Conservation (phyloP, 2,888 invertebrate species). For the Nipponacmea schrenckii region DNA sequence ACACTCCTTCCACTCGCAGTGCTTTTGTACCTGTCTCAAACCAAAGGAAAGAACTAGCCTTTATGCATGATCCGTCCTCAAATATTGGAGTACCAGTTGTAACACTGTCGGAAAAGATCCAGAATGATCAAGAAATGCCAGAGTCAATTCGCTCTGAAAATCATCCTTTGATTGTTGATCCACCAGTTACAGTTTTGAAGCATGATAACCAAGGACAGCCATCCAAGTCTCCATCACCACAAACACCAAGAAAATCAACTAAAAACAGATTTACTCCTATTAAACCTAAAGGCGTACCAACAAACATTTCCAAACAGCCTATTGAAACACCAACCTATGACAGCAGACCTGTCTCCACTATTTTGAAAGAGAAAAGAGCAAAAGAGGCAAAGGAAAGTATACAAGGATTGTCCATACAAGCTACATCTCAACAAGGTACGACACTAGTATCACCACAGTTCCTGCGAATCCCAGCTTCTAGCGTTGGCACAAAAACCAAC, state of each 20-base stretch:
- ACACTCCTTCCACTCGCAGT: constrained; percentile 45
- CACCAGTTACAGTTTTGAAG: constrained; percentile 2
- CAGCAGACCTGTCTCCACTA: constrained; percentile 51
- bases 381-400: constrained; percentile 50
- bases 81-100: neutral
- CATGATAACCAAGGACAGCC: neutral
- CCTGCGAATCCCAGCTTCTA: constrained; percentile 26
- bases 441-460: constrained; percentile 28
- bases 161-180: neutral
- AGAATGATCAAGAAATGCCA: constrained; percentile 5
- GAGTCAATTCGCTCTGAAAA: neutral
- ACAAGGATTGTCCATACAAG: constrained; percentile 35
- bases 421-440: constrained; percentile 10
- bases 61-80: neutral
- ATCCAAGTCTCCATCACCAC: constrained; percentile 29
- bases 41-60: constrained; percentile 16
- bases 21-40: constrained; percentile 60
- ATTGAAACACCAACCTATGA: constrained; percentile 42
- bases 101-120: constrained; percentile 6
- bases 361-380: constrained; percentile 58
- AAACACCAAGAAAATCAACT: constrained; percentile 34
- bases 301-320: constrained; percentile 38
- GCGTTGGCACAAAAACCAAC: constrained; percentile 16
- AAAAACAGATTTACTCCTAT: constrained; percentile 55
- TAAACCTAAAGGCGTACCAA: constrained; percentile 52